A percentile compares a stretch with the other conserved stretches of the same genome.
These are phyloP conservation scores for Smittia aterrima DNA, from an alignment of 2,888 invertebrate species.

Conservation along the genomic window DNA sequence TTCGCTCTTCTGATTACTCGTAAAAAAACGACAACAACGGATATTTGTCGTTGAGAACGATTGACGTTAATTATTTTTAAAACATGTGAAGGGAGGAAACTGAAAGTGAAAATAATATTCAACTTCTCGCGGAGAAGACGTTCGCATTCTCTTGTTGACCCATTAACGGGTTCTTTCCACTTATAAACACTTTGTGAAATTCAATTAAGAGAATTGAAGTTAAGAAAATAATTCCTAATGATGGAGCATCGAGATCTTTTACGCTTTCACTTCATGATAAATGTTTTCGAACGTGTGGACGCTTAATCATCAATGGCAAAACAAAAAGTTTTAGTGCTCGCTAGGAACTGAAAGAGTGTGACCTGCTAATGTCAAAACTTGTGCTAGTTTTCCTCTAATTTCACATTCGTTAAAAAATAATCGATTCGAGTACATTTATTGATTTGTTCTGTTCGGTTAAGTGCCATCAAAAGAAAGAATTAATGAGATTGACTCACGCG, in stretches of 20 bases:
- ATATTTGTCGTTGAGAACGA: too few relatives aligned
- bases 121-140: too few relatives aligned
- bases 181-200: not conserved
- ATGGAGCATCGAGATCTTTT: not conserved
- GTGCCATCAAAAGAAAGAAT: too few relatives aligned
- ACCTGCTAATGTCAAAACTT: not conserved
- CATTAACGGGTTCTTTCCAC: not conserved
- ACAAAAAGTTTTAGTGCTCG: not conserved
- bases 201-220: not conserved
- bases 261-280: not conserved
- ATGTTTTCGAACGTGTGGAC: not conserved
- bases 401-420: too few relatives aligned
- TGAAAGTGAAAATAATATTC: too few relatives aligned
- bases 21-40: too few relatives aligned
- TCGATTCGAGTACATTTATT: too few relatives aligned
- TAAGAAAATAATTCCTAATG: not conserved
- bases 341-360: not conserved
- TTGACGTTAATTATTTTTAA: too few relatives aligned
- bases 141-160: not conserved
- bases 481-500: too few relatives aligned
- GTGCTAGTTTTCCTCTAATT: not conserved
- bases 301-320: not conserved
- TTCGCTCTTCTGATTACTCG: too few relatives aligned
- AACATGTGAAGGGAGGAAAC: too few relatives aligned
- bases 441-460: too few relatives aligned